Percentiles rank a stretch among this genome's conserved stretches.
These are phyloP conservation scores for Drosophila macrospina DNA, from an alignment of 2,888 invertebrate species.

Conservation along the genomic window DNA sequence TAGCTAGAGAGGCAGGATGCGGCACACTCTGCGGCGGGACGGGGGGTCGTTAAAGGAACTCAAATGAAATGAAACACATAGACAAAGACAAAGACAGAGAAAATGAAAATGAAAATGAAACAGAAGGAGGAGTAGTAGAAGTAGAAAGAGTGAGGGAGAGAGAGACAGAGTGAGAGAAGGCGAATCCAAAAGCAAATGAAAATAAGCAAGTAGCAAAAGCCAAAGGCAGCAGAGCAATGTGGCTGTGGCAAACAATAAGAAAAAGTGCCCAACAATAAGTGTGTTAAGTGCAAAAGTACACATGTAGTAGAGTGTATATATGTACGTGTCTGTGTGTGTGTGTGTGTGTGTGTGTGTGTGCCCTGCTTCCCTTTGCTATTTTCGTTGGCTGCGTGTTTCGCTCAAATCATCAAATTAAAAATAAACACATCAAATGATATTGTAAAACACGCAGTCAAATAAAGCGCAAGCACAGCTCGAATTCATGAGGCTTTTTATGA, in stretches of 20 bases:
- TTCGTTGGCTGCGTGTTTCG: conserved; percentile 57
- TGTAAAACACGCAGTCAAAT: conserved; percentile 57
- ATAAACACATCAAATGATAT: conserved; percentile 73
- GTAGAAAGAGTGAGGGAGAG: conserved; percentile 1
- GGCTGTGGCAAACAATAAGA: conserved; percentile 31
- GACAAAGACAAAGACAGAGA: conserved; percentile 43
- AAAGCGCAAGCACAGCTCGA: conserved; percentile 34
- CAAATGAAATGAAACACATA: conserved; percentile 58
- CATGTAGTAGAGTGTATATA: conserved; percentile 43
- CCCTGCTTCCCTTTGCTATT: conserved; percentile 39
- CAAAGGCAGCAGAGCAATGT: conserved; percentile 46
- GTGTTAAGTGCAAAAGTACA: conserved; percentile 74
- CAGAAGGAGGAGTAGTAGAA: conserved; percentile 26
- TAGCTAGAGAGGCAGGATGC: conserved; percentile 34
- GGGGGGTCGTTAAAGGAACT: conserved; percentile 27
- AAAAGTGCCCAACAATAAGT: conserved; percentile 67
- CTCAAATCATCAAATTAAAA: conserved; percentile 76
- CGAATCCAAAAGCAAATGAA: conserved; percentile 56
- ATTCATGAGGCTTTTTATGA: conserved; percentile 30
- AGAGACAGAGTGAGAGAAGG: conserved; percentile 26
- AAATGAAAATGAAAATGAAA: conserved; percentile 49
- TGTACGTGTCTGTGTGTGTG: conserved; percentile 5
- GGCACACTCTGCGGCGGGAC: conserved; percentile 35
- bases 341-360: conserved; percentile 19
- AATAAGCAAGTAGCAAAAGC: conserved; percentile 59